These are phyloP conservation scores for Heliconius hewitsoni DNA, from an alignment of 1,140 invertebrate genomes.

Conservation along the genomic window DNA sequence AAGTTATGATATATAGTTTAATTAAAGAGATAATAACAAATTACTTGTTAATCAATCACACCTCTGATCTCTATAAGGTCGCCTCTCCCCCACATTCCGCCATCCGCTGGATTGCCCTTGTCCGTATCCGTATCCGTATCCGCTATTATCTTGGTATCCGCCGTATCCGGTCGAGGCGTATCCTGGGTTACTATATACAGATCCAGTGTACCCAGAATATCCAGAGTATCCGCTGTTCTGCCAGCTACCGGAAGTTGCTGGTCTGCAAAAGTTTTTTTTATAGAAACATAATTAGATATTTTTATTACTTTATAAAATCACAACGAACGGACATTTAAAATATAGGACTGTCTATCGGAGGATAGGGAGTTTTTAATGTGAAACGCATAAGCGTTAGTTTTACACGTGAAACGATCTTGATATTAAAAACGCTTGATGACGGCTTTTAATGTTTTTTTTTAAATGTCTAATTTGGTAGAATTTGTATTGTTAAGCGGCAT, in stretches of 20 bases:
- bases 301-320: not conserved
- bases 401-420: no score
- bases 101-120: conserved; percentile 57
- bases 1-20: no score
- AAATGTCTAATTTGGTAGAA: no score
- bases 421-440: no score
- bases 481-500: no score
- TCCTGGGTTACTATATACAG: conserved; percentile 30
- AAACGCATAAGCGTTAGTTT: no score
- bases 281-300: not conserved
- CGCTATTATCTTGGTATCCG: conserved; percentile 45
- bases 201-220: conserved; percentile 42
- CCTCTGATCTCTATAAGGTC: conserved; percentile 61
- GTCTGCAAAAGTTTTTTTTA: conserved; percentile 44
- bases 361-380: no score
- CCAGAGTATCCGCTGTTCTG: conserved; percentile 48
- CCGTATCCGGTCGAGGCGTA: conserved; percentile 47
- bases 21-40: not conserved
- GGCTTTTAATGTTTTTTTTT: no score
- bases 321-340: no score
- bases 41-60: conserved; percentile 15
- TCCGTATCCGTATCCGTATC: conserved; percentile 11
- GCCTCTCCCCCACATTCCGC: conserved; percentile 53
- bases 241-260: conserved; percentile 51
- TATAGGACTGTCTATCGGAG: no score